Base-by-base conservation (phyloP, 2,888 invertebrate genomes). In the Acleris holmiana region DNA sequence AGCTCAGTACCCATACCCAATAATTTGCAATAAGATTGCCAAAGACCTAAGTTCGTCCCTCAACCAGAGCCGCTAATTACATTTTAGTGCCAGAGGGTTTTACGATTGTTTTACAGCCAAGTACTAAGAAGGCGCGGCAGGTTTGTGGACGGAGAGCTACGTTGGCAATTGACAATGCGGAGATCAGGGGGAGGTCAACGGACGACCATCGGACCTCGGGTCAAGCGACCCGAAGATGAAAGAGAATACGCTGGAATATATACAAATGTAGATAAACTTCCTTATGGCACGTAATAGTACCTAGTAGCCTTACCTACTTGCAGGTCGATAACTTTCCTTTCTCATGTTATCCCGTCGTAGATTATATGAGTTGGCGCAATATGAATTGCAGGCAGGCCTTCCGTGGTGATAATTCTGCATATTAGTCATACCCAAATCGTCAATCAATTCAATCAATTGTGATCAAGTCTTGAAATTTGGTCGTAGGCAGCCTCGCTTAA, bases 141-240 rank as follows among this genome's bases (percentile, higher is more conserved):
- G 44, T 44, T 44, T 13, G 44, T 44, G 15, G 44, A 47, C 47
- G 19, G 47, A 17, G 17, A 47, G 54, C 48, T 19, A 74, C 67
- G 73, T 75, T 71, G 72, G 73, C 74, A 67, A 75, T 79, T 78
- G 82, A 78, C 82, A 79, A 75, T 77, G 66, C 66, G 61, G 65
- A 68, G 58, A 66, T 68, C 70, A 76, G 69, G 72, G 71, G 69
- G 83, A 83, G 89, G 87, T 88, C 88, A 89, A 88, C 73, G 88
- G 76, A 83, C 89, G 77, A 80, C 85, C 84, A 82, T 67, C 75
- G 74, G 76, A 75, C 75, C 77, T 75, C 71, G 68, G 76, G 77
- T 78, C 78, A 75, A 58, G 50, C 62, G 48, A 40, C 54, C 55
- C 48, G 56, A 56, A 56, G 61, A 65, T 54, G 48, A 48, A 48